Evolutionary conservation across 2,888 invertebrate genomes (phyloP).

Genomic region (Drosophila hawaiiensis): DNA sequence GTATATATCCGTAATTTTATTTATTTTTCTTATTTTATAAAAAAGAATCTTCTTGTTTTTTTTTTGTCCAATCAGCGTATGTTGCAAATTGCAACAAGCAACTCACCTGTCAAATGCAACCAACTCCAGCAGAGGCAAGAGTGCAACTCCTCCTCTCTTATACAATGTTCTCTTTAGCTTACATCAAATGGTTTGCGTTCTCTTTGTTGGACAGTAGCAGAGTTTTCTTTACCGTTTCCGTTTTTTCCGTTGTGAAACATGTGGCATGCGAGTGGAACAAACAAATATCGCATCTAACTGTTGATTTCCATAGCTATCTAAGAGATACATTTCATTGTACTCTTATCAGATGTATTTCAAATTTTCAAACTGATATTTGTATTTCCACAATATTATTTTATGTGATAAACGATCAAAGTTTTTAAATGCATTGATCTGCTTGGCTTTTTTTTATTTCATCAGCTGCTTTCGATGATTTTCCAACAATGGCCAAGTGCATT

Average conservation of each 20-base stretch:
- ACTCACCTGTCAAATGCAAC: conserved; percentile 30
- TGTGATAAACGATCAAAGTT: neutral
- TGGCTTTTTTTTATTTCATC: neutral
- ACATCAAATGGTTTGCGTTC: conserved; percentile 2
- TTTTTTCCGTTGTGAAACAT: conserved; percentile 21
- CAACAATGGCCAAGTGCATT: conserved; percentile 56
- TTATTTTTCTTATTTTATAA: neutral
- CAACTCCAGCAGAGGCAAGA: neutral
- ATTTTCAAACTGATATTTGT: neutral
- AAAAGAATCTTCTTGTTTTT: neutral
- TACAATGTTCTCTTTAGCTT: conserved; percentile 2
- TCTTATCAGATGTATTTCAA: conserved; percentile 2
- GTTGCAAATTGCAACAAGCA: neutral
- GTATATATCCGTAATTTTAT: neutral
- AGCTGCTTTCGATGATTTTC: conserved; percentile 25
- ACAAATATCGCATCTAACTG: conserved; percentile 64
- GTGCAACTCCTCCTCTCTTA: neutral
- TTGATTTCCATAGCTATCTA: conserved; percentile 59
- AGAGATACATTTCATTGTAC: conserved; percentile 46
- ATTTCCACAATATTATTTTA: neutral
- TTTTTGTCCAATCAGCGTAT: neutral
- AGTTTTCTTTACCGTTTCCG: conserved; percentile 53
- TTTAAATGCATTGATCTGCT: neutral
- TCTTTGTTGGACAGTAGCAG: conserved; percentile 58
- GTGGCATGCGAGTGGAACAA: conserved; percentile 56